Percentiles rank a stretch among this genome's conserved stretches.
These are phyloP conservation scores for Microcebus tavaratra DNA, from an alignment of 2,113 vertebrate species.

Conservation along the genomic window DNA sequence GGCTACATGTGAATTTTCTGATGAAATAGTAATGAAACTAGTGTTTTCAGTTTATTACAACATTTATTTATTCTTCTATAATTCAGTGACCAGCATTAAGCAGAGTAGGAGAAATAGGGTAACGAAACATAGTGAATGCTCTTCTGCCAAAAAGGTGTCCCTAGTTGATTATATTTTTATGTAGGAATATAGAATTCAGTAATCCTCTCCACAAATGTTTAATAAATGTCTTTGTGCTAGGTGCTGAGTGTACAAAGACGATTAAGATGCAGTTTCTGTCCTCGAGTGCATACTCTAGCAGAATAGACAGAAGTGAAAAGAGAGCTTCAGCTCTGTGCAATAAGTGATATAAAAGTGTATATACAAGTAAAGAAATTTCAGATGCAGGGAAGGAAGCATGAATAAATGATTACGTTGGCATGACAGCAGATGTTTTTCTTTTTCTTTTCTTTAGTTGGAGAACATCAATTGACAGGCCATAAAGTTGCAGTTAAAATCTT, in stretches of 20 bases:
- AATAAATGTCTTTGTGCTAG: background rate
- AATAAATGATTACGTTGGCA: background rate
- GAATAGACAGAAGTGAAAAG: background rate
- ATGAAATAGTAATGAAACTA: background rate
- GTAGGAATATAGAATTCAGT: background rate
- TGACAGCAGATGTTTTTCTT: constrained; percentile 44
- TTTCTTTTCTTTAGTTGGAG: constrained; percentile 90
- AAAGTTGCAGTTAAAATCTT: constrained; percentile 99
- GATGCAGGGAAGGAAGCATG: background rate
- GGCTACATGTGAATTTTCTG: background rate
- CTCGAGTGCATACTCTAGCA: background rate
- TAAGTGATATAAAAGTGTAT: background rate
- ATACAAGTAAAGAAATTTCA: background rate
- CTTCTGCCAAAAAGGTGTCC: background rate
- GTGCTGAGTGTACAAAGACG: background rate
- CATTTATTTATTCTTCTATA: background rate
- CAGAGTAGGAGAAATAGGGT: background rate
- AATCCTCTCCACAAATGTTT: background rate
- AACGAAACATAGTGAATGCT: background rate
- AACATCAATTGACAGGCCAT: constrained; percentile 97
- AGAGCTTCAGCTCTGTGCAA: background rate
- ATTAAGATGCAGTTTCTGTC: background rate
- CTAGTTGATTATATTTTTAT: background rate
- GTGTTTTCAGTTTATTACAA: constrained; percentile 27
- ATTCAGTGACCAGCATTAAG: background rate